Percentiles rank a stretch among this genome's conserved stretches.
Evolutionary conservation across 2,888 invertebrate species (phyloP).

Genomic region (Apodemia duryi): DNA sequence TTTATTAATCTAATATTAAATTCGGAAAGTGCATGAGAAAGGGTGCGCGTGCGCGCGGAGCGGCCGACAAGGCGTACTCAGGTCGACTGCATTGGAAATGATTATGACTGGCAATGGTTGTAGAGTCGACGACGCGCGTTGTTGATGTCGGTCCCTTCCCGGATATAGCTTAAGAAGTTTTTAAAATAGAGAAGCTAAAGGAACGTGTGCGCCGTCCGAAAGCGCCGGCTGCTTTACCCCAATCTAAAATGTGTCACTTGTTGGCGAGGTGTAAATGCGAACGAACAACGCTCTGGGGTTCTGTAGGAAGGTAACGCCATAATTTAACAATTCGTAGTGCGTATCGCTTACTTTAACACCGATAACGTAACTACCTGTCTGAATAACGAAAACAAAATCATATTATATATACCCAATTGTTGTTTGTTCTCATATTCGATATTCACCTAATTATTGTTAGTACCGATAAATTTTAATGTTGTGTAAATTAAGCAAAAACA

Average conservation of each 20-base stretch:
- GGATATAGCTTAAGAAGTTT: conserved; percentile 75
- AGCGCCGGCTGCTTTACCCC: conserved; percentile 73
- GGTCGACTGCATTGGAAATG: conserved; percentile 73
- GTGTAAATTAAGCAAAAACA: too few species aligned
- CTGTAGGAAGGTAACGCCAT: conserved; percentile 21
- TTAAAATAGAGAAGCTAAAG: conserved; percentile 77
- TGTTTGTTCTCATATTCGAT: too few species aligned
- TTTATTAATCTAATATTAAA: conserved; percentile 36
- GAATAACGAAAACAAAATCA: too few species aligned
- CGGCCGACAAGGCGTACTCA: conserved; percentile 72
- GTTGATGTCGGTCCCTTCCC: conserved; percentile 73
- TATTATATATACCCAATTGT: too few species aligned
- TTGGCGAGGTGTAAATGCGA: conserved; percentile 41
- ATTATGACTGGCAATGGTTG: conserved; percentile 54
- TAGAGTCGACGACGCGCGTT: conserved; percentile 47
- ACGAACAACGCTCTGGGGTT: conserved; percentile 20
- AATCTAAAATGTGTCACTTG: conserved; percentile 72
- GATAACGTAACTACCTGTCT: too few species aligned
- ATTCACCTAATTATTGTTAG: too few species aligned
- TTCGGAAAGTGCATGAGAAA: conserved; percentile 56
- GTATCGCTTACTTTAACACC: background rate
- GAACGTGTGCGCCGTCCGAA: conserved; percentile 75
- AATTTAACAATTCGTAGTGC: conserved; percentile 6
- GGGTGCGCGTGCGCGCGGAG: conserved; percentile 68
- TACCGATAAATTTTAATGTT: too few species aligned